Evolutionary conservation across 1,140 invertebrate species (phyloP), one percentile per base, ranked within the genome.

Genomic region (Camponotus pennsylvanicus): DNA sequence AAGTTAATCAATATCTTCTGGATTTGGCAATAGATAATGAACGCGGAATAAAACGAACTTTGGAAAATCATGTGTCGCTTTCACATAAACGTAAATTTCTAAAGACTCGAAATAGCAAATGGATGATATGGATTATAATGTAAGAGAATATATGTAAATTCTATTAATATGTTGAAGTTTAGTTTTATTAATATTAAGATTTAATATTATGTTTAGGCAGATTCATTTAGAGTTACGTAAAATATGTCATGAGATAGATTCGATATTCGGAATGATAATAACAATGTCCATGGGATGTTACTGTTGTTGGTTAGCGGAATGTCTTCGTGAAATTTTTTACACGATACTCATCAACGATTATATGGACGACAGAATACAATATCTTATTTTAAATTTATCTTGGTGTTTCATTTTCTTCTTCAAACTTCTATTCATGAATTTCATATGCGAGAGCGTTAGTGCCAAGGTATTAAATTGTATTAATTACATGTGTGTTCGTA

Each of bases 161-260:
- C 1, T 15, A 59, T 59, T 57, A 15, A 75, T 52, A 15, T 59
- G 2, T 0, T 7, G 9, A 2, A 27, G 27, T 32, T 37, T 13
- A 15, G 13, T 5, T 8, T 4, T 2, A 3, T 34, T 45, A 45
- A 45, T 45, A 45, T 11, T 11, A 55, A 37, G 18, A 40, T 55
- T 18, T 40, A 59, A 75, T 34, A 55, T 37, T 37, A 27, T 3
- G 9, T 45, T 45, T 45, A 80, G 78, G 21, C 78, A 80, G 5
- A 40, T 80, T 21, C 45, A 80, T 67, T 37, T 55, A 18, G 77
- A 80, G 15, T 57, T 70, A 40, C 49, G 57, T 3, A 57, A 61
- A 77, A 27, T 77, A 21, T 57, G 6, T 21, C 15, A 9, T 18
- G 73, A 76, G 34, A 18, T 76, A n/a, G 52, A 76, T 15, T 34